These are phyloP conservation scores for Parazoanthus swiftii DNA, from an alignment of 92 coral and sea anemone genomes.

Conservation along the genomic window DNA sequence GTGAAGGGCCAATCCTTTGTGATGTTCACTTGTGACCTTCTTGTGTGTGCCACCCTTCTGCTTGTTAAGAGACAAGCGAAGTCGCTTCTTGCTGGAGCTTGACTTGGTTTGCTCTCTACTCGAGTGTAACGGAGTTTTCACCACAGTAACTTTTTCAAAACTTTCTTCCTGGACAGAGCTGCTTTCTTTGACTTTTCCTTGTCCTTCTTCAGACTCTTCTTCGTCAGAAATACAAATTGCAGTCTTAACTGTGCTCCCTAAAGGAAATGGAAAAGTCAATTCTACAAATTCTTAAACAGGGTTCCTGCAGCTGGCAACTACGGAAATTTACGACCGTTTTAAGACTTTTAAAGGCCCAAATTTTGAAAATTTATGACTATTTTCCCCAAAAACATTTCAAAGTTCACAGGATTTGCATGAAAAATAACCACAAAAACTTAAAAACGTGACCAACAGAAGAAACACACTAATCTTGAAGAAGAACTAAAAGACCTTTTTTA, in stretches of 20 bases:
- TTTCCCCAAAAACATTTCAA: too few species aligned
- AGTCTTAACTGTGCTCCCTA: conserved; percentile 30
- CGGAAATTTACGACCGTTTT: too few species aligned
- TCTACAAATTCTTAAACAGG: too few species aligned
- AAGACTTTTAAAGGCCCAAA: too few species aligned
- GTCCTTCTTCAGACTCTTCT: background rate
- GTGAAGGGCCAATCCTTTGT: background rate
- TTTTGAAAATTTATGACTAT: too few species aligned
- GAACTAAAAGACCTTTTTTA: too few species aligned
- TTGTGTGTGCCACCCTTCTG: background rate
- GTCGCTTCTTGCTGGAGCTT: background rate
- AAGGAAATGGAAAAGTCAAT: background rate
- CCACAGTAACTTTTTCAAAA: background rate
- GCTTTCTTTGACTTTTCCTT: background rate
- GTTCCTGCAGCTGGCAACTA: too few species aligned
- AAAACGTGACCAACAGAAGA: too few species aligned
- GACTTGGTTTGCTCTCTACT: background rate
- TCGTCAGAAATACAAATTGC: conserved; percentile 34
- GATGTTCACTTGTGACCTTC: background rate
- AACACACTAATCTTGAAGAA: too few species aligned
- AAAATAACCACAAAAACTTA: too few species aligned
- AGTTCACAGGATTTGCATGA: too few species aligned
- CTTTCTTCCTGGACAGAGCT: background rate
- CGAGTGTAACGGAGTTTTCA: background rate
- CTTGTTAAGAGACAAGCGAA: conserved; percentile 1